phyloP scores from a whole-genome alignment of 92 coral and sea anemone genomes.

The Isaurus tuberculatus region DNA sequence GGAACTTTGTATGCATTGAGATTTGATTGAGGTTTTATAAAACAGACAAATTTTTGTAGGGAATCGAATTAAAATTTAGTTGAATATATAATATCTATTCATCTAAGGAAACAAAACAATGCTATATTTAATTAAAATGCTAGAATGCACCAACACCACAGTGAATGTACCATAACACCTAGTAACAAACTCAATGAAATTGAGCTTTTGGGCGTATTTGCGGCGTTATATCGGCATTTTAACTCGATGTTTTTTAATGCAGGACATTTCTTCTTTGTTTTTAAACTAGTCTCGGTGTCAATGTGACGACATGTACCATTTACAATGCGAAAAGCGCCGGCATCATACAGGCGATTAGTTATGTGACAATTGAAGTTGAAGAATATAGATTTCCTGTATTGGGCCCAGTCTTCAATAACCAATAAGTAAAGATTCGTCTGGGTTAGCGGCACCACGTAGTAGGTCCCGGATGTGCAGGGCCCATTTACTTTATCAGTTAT shows the following conservation, averaged over 20 bases:
- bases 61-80: too few relatives aligned
- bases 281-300: slow-evolving; percentile 70
- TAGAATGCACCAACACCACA: background rate
- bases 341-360: slow-evolving; percentile 93
- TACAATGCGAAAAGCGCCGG: slow-evolving; percentile 97
- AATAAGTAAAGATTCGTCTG: slow-evolving; percentile 88
- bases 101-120: too few relatives aligned
- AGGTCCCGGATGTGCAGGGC: slow-evolving; percentile 91
- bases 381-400: slow-evolving; percentile 89
- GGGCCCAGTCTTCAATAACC: slow-evolving; percentile 96
- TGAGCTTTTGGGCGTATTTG: slow-evolving; percentile 8
- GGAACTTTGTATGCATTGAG: too few relatives aligned
- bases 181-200: background rate
- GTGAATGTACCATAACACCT: background rate
- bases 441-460: slow-evolving; percentile 86
- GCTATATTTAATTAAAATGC: background rate
- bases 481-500: slow-evolving; percentile 87
- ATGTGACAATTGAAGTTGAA: slow-evolving; percentile 99
- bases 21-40: too few relatives aligned
- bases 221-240: slow-evolving; percentile 83
- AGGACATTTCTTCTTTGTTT: slow-evolving; percentile 88
- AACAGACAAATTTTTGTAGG: too few relatives aligned
- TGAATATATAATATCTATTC: too few relatives aligned
- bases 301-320: slow-evolving; percentile 98
- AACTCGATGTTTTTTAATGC: slow-evolving; percentile 78